Evolutionary conservation across 2,888 invertebrate species (phyloP), one percentile per base, ranked within the genome.

Genomic region (Coremacera marginata): DNA sequence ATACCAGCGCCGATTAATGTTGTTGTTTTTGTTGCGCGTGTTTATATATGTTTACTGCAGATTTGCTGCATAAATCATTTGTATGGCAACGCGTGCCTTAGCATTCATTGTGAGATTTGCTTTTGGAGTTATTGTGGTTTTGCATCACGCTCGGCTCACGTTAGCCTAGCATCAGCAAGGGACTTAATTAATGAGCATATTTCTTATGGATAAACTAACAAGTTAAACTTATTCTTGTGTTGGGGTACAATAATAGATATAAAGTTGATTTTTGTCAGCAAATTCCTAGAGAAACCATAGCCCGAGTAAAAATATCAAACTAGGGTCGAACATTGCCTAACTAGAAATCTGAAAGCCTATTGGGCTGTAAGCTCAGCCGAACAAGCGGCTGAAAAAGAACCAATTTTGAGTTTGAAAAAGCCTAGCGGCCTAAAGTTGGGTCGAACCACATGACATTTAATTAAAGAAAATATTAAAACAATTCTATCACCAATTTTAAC

Each of bases 1-100:
- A 71, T 60, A 67, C 67, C 34, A 37, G 16, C 68, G 27, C 11
- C n/a, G 52, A 11, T 16, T 51, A 1, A 16, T 2, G 51, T 70
- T 52, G 52, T 70, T 70, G 52, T 34, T 19, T 16, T 52, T 16
- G 34, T 57, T 62, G 75, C 85, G 87, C 87, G 87, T 86, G 86
- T 87, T 87, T 81, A 83, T 79, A 85, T 84, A 84, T 87, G 84
- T 86, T 86, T 87, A 84, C 84, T 86, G 87, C 87, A 86, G 87
- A 87, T 86, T 86, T 87, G 77, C 77, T 68, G 78, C 52, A 55
- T 74, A 67, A 74, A 74, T 67, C 67, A 55, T 74, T 65, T 49
- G 9, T 34, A 22, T n/a, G 67, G 37, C 25, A 25, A 16, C 31
- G 74, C 74, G 74, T 74, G 74, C 74, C 74, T 19, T 34, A 0